Base-by-base conservation (phyloP, 2,888 invertebrate species). In the Patella pellucida region DNA sequence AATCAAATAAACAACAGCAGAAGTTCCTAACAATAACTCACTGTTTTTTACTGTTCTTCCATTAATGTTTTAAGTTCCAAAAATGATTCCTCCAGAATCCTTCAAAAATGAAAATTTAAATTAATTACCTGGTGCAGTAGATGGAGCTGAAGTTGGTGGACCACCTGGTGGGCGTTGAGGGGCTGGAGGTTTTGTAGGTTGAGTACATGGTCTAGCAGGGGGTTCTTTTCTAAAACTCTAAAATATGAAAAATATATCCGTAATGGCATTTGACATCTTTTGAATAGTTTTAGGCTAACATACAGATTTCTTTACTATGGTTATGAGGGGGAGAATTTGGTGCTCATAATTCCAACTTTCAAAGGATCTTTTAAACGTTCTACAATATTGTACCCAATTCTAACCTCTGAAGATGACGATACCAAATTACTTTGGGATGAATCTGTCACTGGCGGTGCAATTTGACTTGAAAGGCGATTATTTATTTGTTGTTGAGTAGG, bases 181-280 rank as follows among this genome's bases (percentile, higher is more conserved):
- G 7, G 88, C 89, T 2, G 88, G 89, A 1, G 89, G 89, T 72
- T 87, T 86, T n/a, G 82, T 82, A 15, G 90, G 90, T 2, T 89
- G 88, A 5, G 86, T 87, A 23, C 81, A 79, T 14, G 89, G 89
- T 52, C 89, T 74, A 75, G 84, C 85, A 27, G 89, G 88, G 4
- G 89, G 89, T 9, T 78, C 77, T 41, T 84, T 86, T 69, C 73
- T 74, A 70, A 77, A 69, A 54, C 75, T 56, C 76, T 81, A 67
- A 27, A 54, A 73, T 27, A 72, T 41, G 41, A 5, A 41, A n/a
- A 41, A 41, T 41, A 41, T 41, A 41, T 41, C 41, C 9, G 41
- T 41, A 41, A 41, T 41, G 7, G 41, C 41, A 41, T 41, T 41
- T 41, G 14, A 62, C 19, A 19, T n/a, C 62, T 62, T 1, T 9